Evolutionary conservation across 1,140 invertebrate species (phyloP).

Genomic region (Marisa cornuarietis): DNA sequence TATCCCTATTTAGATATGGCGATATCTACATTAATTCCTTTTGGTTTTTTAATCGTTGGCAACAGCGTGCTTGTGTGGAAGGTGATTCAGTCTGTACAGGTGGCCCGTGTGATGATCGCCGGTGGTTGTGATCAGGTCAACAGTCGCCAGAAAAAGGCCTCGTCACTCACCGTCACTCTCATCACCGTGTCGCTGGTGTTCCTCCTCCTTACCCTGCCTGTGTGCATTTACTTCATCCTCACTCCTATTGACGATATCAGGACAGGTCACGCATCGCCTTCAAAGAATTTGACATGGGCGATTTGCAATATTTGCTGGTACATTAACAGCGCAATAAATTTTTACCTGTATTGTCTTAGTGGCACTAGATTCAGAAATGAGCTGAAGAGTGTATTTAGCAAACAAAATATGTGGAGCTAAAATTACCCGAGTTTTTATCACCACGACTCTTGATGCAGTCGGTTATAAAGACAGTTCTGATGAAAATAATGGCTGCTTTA

Average conservation of each 20-base stretch:
- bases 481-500: no score
- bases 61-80: slow-evolving; percentile 26
- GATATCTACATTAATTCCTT: slow-evolving; percentile 19
- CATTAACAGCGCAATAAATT: neutral
- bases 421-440: no score
- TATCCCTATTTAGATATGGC: slow-evolving; percentile 16
- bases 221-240: neutral
- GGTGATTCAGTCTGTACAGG: slow-evolving; percentile 11
- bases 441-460: no score
- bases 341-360: no score
- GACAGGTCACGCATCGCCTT: neutral
- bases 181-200: neutral
- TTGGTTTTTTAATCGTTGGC: slow-evolving; percentile 16
- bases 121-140: neutral
- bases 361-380: neutral
- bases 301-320: neutral
- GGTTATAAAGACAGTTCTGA: no score
- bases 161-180: neutral
- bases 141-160: slow-evolving; percentile 3
- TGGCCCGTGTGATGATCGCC: neutral
- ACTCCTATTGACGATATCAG: neutral
- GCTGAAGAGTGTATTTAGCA: neutral
- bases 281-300: neutral
- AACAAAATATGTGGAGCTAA: no score
- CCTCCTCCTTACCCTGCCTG: neutral